Base-by-base conservation (phyloP, 2,888 invertebrate species). In the Orthonychiurus folsomi region DNA sequence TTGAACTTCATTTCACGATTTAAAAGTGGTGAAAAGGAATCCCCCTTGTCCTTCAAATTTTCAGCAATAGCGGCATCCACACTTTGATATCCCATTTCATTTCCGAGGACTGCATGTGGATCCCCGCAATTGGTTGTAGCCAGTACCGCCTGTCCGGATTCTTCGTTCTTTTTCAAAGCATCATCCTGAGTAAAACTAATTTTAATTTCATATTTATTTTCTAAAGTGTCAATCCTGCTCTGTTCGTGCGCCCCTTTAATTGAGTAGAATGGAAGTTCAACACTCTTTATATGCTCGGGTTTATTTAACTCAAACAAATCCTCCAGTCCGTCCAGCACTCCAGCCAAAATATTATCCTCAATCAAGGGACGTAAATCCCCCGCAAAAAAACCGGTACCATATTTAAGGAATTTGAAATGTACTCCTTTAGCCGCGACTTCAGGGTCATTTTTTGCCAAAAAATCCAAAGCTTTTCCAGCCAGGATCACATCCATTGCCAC, bases 101-200 rank as follows among this genome's bases (percentile, higher is more conserved):
- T 56, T 21, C 56, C 56, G 3, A 26, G n/a, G 26, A 26, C 56
- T 18, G 56, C 26, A 26, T 56, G 56, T n/a, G 56, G 56, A n/a
- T 56, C 56, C 9, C 25, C 56, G 23, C 56, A 56, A 26, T 56
- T 56, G 3, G 56, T 56, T 5, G 56, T 56, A n/a, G 25, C 56
- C 18, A n/a, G 12, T 23, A 23, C 21, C 12, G 12, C 12, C 26
- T 21, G 9, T 23, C 12, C 5, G 9, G n/a, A n/a, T 21, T 52
- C n/a, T 18, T 3, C 5, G 27, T 15, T 56, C 12, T 9, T 15
- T 21, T 21, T 56, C 3, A 56, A n/a, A 12, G 56, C 56, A 21
- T 56, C 56, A 26, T 56, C 56, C 26, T 15, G 3, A 5, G 25
- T 25, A 21, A 56, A 56, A 25, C 3, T 26, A 9, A 18, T 20